Conservation (phyloP, 2,888 invertebrate species). For the Microctonus aethiopoides region DNA sequence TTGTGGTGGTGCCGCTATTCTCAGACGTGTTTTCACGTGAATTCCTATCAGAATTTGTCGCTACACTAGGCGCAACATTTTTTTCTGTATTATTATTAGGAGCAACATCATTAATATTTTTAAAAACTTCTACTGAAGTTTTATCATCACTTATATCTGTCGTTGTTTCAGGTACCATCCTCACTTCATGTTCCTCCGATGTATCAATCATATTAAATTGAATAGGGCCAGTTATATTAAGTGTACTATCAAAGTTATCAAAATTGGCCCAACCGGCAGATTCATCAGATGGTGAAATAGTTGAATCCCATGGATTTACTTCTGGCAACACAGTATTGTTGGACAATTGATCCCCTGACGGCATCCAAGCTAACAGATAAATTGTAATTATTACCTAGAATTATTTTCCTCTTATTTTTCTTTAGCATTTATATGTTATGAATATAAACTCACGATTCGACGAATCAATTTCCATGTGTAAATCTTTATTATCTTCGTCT, state of each 20-base stretch:
- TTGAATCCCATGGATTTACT: conserved; percentile 58
- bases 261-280: conserved; percentile 64
- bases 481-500: conserved; percentile 65
- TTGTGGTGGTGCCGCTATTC: neutral
- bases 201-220: conserved; percentile 40
- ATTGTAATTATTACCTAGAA: neutral
- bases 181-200: no score
- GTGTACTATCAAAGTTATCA: conserved; percentile 56
- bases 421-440: conserved; percentile 21
- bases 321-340: conserved; percentile 46
- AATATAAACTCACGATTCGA: conserved; percentile 67
- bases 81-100: neutral
- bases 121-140: neutral
- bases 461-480: conserved; percentile 66
- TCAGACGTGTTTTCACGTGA: neutral
- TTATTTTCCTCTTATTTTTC: neutral
- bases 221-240: conserved; percentile 46
- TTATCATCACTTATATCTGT: conserved; percentile 10
- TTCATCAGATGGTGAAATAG: conserved; percentile 51
- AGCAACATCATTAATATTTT: neutral
- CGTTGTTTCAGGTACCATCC: conserved; percentile 31
- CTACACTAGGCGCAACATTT: neutral
- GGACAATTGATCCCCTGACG: conserved; percentile 46
- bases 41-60: neutral
- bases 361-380: conserved; percentile 52